These are phyloP conservation scores for Napeogenes inachia DNA, from an alignment of 2,888 invertebrate genomes.

Conservation along the genomic window DNA sequence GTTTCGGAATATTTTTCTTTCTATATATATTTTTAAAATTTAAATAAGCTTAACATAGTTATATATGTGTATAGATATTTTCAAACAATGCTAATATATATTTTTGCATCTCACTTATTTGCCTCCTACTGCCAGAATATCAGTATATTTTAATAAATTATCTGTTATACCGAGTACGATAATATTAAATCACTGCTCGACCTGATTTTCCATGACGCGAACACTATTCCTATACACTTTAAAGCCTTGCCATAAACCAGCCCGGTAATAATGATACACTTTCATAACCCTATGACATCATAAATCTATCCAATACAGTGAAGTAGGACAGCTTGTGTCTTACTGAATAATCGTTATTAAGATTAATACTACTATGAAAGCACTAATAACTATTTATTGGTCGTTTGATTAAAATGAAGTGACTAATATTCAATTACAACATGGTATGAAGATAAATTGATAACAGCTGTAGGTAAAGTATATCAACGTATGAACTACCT, in stretches of 20 bases:
- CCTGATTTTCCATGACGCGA: slow-evolving; percentile 26
- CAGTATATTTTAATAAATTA: background rate
- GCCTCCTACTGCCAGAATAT: no score
- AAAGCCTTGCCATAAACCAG: slow-evolving; percentile 50
- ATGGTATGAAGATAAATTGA: background rate
- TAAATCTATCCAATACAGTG: slow-evolving; percentile 16
- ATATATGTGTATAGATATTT: no score
- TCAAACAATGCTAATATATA: no score
- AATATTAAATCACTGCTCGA: slow-evolving; percentile 20
- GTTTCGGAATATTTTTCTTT: no score
- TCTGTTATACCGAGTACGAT: slow-evolving; percentile 5
- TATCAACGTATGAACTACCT: no score
- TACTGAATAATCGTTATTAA: slow-evolving; percentile 36
- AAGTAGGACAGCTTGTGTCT: slow-evolving; percentile 28
- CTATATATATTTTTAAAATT: no score
- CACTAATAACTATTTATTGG: slow-evolving; percentile 22
- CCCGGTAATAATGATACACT: slow-evolving; percentile 46
- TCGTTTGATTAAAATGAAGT: slow-evolving; percentile 19
- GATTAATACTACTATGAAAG: slow-evolving; percentile 28
- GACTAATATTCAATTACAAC: slow-evolving; percentile 3
- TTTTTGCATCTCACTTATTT: no score
- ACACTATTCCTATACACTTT: slow-evolving; percentile 28
- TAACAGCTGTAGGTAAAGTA: background rate
- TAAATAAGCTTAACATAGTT: no score
- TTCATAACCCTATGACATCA: slow-evolving; percentile 52